Evolutionary conservation across 2,797 vertebrate species (phyloP), one percentile per base, ranked within the genome.

Genomic region (Poeciliopsis gracilis): DNA sequence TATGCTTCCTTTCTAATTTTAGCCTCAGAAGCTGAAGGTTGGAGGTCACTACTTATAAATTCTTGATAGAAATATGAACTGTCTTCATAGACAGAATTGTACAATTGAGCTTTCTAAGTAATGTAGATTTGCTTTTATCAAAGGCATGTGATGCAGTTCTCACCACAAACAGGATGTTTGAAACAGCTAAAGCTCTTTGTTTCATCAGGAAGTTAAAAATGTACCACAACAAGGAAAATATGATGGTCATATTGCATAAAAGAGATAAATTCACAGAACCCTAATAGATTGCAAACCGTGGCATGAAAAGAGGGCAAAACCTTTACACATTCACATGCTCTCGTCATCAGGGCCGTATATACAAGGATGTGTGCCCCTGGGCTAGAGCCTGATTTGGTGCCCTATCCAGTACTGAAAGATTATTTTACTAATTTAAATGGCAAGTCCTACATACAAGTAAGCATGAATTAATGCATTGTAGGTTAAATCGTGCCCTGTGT

Each of bases 1-100:
- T 57, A 84, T 77, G 7, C 57, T 36, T 83, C 67, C 23, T 25
- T 73, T 86, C 77, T 85, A 67, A 84, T 87, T 84, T 84, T 66
- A 79, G 83, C 46, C 51, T n/a, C 33, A 75, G 77, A 77, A 71
- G 71, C n/a, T 0, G 45, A 79, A 49, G 72, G 74, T 28, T 23
- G 10, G 66, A 1, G 25, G 38, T 13, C 18, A 38, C 43, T 79
- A 66, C 79, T n/a, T 43, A 66, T 77, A 55, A 85, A 82, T 78
- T 70, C 80, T 75, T 59, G 9, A 77, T 20, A 47, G 15, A 23
- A 63, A 38, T 61, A 16, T 33, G 30, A 33, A 45, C 15, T 78
- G 47, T 53, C 55, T 73, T 59, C 55, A 51, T 46, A 72, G 45
- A 77, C 18, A 57, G 11, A 13, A 57, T 30, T 30, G 5, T 33